A percentile compares a stretch with the other conserved stretches of the same genome.
phyloP scores from a whole-genome alignment of 2,888 invertebrate species.

The Polia nebulosa region DNA sequence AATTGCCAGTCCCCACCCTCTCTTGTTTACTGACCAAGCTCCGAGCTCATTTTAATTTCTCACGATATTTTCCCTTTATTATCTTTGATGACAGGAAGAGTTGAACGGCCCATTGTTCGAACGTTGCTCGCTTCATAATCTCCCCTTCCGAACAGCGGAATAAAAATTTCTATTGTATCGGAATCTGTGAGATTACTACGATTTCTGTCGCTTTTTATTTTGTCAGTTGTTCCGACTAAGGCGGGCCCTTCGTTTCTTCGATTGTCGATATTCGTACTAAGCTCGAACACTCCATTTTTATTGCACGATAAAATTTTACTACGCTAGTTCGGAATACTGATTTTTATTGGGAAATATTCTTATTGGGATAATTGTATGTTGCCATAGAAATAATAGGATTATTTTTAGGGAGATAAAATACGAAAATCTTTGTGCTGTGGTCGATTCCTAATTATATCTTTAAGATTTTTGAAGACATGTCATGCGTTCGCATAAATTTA shows the following conservation, averaged over 20 bases:
- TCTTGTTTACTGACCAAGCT: conserved; percentile 82
- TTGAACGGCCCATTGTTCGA: conserved; percentile 75
- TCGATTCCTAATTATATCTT: not conserved
- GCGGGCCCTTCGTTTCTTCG: conserved; percentile 55
- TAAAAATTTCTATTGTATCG: conserved; percentile 70
- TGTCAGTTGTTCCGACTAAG: conserved; percentile 48
- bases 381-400: conserved; percentile 55
- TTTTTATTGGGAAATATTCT: conserved; percentile 65
- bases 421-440: not conserved
- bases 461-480: not conserved
- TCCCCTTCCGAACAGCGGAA: conserved; percentile 54
- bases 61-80: conserved; percentile 78
- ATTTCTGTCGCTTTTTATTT: conserved; percentile 62
- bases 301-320: conserved; percentile 70
- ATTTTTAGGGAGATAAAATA: conserved; percentile 15
- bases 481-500: too few relatives aligned
- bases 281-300: conserved; percentile 69
- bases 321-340: conserved; percentile 65
- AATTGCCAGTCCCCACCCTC: conserved; percentile 65
- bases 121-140: conserved; percentile 65
- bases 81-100: conserved; percentile 74
- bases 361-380: conserved; percentile 64
- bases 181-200: conserved; percentile 61
- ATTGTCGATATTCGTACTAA: conserved; percentile 65
- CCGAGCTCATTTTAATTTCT: conserved; percentile 84